These are phyloP conservation scores for Microchrysa polita DNA, from an alignment of 2,888 invertebrate genomes.

Conservation along the genomic window DNA sequence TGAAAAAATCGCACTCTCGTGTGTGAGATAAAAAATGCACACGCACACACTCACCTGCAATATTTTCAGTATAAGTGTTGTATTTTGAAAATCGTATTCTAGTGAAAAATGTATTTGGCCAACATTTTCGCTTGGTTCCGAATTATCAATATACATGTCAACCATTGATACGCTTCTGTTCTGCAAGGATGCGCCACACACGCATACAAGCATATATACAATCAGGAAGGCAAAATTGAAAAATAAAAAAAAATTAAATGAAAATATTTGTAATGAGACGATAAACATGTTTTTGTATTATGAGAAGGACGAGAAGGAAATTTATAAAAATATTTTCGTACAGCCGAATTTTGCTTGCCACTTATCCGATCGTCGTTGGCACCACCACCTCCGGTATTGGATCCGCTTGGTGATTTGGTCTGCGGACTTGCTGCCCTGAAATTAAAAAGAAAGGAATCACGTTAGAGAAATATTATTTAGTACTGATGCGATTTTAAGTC, in stretches of 20 bases:
- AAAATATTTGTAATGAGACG: no score
- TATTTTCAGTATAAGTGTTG: conserved; percentile 88
- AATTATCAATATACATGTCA: conserved; percentile 95
- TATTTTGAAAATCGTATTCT: conserved; percentile 94
- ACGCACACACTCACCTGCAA: conserved; percentile 79
- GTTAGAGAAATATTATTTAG: no score
- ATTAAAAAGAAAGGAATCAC: no score
- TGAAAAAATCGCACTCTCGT: no score
- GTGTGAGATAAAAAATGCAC: no score
- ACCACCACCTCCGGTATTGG: conserved; percentile 73
- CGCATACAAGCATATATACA: no score
- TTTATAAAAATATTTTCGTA: conserved; percentile 45
- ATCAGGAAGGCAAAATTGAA: conserved; percentile 15
- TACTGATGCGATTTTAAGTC: no score
- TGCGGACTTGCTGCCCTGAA: conserved; percentile 66
- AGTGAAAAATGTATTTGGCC: conserved; percentile 94
- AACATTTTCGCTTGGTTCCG: conserved; percentile 92
- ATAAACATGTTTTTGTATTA: no score
- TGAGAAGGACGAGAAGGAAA: background rate
- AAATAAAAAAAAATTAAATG: no score
- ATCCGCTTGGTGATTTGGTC: conserved; percentile 80
- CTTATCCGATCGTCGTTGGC: conserved; percentile 54
- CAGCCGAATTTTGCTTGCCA: conserved; percentile 55
- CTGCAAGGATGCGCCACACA: conserved; percentile 62
- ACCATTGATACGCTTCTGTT: conserved; percentile 90